Conservation (phyloP, 2,113 vertebrate genomes). For the Manacus vitellinus region DNA sequence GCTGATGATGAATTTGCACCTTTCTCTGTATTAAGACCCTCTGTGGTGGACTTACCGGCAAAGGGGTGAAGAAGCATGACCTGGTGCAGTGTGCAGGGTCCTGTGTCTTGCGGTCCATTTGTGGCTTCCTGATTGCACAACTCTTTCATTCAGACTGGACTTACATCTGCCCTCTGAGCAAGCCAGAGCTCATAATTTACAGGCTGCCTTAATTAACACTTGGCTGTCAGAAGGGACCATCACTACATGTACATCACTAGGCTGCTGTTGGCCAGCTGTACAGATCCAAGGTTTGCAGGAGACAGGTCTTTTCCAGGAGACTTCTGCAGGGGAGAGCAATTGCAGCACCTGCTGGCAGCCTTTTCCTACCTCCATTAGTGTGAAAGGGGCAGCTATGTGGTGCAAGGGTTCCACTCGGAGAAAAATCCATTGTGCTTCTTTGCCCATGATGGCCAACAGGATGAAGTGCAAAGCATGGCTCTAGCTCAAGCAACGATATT, state of each 20-base stretch:
- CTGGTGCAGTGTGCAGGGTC: background rate
- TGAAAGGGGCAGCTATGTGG: background rate
- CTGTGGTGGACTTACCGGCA: background rate
- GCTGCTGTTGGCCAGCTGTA: background rate
- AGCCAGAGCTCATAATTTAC: background rate
- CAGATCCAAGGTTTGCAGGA: background rate
- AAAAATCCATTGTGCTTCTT: background rate
- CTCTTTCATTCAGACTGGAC: background rate
- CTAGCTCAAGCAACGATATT: background rate
- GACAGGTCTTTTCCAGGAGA: background rate
- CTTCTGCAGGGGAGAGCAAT: accelerated
- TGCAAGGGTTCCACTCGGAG: accelerated
- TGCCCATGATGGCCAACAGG: background rate
- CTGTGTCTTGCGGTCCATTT: accelerated
- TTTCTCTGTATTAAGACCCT: background rate
- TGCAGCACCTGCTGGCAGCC: accelerated
- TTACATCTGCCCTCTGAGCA: background rate
- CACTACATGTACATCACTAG: background rate
- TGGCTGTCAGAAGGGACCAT: background rate
- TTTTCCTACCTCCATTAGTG: background rate
- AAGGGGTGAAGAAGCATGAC: background rate
- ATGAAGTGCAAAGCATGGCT: background rate
- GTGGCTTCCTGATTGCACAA: background rate
- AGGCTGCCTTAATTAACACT: background rate
- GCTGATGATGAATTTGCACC: background rate